Evolutionary conservation across 2,113 vertebrate genomes (phyloP).

Genomic region (Coptodon bakossiorum): DNA sequence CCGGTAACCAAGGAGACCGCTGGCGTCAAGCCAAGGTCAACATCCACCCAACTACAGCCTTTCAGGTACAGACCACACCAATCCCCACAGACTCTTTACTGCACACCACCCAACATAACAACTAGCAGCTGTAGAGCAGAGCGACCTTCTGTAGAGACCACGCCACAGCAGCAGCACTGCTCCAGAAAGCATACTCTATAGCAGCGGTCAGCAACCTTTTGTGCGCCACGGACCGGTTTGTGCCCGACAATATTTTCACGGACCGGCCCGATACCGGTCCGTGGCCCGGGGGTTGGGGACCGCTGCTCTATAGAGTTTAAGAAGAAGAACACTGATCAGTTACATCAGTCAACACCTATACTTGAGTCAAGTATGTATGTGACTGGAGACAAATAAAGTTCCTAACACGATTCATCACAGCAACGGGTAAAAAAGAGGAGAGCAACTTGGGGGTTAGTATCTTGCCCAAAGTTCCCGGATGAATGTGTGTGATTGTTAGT

Average conservation of each 20-base stretch:
- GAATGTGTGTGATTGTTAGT: not conserved
- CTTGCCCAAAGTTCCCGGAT: not conserved
- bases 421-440: not conserved
- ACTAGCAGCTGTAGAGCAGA: not conserved
- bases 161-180: not conserved
- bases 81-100: not conserved
- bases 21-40: conserved; percentile 88
- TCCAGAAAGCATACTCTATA: not conserved
- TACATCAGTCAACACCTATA: not conserved
- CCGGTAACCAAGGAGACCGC: conserved; percentile 86
- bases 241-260: no score
- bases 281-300: no score
- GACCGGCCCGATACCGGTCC: no score
- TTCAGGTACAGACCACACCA: conserved; percentile 78
- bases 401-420: not conserved
- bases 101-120: not conserved
- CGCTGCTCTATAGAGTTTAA: not conserved
- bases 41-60: conserved; percentile 86
- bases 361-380: not conserved
- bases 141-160: not conserved
- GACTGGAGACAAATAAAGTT: not conserved
- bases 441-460: not conserved
- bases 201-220: no score
- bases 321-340: not conserved
- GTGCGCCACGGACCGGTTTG: no score